Evolutionary conservation across 1,140 invertebrate genomes (phyloP).

Genomic region (Trichonephila clavata): DNA sequence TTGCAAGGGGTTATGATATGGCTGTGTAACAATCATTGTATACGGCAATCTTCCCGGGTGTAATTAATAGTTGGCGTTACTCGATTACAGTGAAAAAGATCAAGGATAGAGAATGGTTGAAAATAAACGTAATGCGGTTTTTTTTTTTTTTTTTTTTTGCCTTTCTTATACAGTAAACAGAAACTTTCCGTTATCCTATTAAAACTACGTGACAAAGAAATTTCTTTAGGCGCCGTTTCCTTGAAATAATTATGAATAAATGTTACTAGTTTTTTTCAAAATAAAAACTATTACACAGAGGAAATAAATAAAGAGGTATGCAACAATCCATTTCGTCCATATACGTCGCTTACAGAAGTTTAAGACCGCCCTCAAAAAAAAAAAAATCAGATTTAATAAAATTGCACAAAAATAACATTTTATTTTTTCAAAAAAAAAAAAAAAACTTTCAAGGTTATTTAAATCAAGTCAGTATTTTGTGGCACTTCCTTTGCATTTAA

Average conservation of each 20-base stretch:
- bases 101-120: not conserved
- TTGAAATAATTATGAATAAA: not conserved
- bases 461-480: too few species aligned
- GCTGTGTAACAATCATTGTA: not conserved
- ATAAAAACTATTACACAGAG: too few species aligned
- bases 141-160: not conserved
- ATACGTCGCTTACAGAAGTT: too few species aligned
- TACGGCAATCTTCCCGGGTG: not conserved
- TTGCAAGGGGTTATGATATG: not conserved
- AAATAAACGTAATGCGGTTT: not conserved
- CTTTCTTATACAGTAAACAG: not conserved
- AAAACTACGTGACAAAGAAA: not conserved
- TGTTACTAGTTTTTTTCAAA: too few species aligned
- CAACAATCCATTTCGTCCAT: too few species aligned
- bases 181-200: not conserved
- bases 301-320: too few species aligned
- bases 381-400: too few species aligned
- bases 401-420: too few species aligned
- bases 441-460: too few species aligned
- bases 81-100: not conserved
- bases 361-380: too few species aligned
- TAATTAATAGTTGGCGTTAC: not conserved
- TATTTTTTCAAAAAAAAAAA: too few species aligned
- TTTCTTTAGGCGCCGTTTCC: not conserved
- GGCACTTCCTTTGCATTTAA: too few species aligned